Evolutionary conservation across 2,113 vertebrate species (phyloP), one percentile per base, ranked within the genome.

Genomic region (Macrotus californicus): DNA sequence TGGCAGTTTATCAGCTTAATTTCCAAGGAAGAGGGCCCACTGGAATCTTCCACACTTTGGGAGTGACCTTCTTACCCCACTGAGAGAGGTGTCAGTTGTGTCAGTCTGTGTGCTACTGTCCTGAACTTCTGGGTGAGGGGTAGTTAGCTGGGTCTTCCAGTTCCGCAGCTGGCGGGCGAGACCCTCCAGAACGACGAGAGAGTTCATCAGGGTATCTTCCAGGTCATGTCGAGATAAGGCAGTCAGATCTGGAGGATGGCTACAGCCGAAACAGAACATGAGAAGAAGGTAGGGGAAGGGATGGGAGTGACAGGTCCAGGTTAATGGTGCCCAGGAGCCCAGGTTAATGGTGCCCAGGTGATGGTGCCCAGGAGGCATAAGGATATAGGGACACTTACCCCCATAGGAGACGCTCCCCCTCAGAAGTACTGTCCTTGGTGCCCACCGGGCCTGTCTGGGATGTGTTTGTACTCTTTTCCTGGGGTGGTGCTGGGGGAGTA

Each of bases 161-260:
- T 95, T 82, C 1, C 97, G 96, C 82, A 99, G 97, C 97, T 99
- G 99, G 88, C 97, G 98, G 0, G 98, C 98, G n/a, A 99, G 98
- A n/a, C 98, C 98, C 96, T 99, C 99, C 19, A 99, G 98, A 98
- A 99, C 98, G 97, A 99, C 98, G 82, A 99, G 98, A 89, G 98
- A 98, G 43, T 98, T 99, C 97, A 98, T 98, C 93, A 99, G 96
- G 46, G 99, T 98, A 95, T 98, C 98, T 96, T 99, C 99, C 89
- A 99, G 97, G 96, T 99, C 99, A 10, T 95, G 96, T 84, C 98
- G 98, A 0, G 99, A 97, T 50, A 99, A 96, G 61, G 94, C 34
- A 79, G 98, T 98, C 92, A 99, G 96, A 94, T 98, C 99, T n/a
- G 97, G 98, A 77, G 98, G 97, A 81, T 97, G 98, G 87, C 99